phyloP scores from a whole-genome alignment of 2,797 vertebrate genomes.

The Brachyalestes nurse region DNA sequence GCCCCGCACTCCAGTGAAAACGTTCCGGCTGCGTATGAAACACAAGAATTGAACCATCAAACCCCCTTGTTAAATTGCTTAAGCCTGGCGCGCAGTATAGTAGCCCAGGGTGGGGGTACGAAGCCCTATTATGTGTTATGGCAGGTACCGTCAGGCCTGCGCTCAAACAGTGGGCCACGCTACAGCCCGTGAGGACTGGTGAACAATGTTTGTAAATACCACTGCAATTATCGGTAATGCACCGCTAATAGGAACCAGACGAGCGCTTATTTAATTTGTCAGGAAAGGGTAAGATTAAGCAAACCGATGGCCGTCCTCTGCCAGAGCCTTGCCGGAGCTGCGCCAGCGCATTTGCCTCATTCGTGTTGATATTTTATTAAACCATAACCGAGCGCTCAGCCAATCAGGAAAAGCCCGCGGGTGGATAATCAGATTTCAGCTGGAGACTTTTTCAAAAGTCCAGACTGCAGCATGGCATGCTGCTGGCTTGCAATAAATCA shows the following conservation, averaged over 20 bases:
- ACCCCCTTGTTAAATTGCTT: constrained; percentile 55
- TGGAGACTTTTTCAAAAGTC: constrained; percentile 46
- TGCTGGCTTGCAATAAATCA: constrained; percentile 33
- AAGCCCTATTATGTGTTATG: constrained; percentile 47
- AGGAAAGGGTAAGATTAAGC: constrained; percentile 71
- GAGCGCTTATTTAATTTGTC: constrained; percentile 78
- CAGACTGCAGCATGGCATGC: constrained; percentile 34
- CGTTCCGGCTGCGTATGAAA: constrained; percentile 64
- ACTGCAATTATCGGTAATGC: constrained; percentile 75
- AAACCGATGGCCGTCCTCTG: constrained; percentile 63
- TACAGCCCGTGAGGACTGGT: constrained; percentile 63
- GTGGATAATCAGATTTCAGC: constrained; percentile 50
- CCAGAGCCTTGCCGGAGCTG: constrained; percentile 23
- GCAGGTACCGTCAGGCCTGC: constrained; percentile 47
- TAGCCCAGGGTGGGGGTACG: constrained; percentile 28
- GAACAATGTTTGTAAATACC: constrained; percentile 79
- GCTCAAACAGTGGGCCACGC: constrained; percentile 27
- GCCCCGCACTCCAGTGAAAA: constrained; percentile 62
- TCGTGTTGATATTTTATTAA: constrained; percentile 52
- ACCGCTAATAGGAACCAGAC: constrained; percentile 74
- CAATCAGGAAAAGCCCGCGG: constrained; percentile 52
- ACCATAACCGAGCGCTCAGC: constrained; percentile 44
- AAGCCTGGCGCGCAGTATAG: constrained; percentile 43
- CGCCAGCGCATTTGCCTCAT: constrained; percentile 40
- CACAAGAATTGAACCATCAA: constrained; percentile 73